Evolutionary conservation across 2,888 invertebrate genomes (phyloP), one percentile per base, ranked within the genome.

Genomic region (Spodoptera picta): DNA sequence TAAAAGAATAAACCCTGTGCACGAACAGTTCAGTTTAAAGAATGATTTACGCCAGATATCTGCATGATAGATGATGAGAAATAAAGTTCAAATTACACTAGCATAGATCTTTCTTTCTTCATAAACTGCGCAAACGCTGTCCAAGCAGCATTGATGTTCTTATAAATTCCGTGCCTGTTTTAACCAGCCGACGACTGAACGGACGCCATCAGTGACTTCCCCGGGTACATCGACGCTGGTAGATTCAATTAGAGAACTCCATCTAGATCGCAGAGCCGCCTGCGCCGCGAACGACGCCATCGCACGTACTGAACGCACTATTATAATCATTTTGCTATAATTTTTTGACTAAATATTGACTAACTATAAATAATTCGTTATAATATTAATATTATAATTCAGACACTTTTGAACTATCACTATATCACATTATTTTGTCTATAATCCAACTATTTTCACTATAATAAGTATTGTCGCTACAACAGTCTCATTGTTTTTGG

Each of bases 111-210:
- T 24, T 41, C 23, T n/a, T 19, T 14, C 1, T 9, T 1, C 4
- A 41, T 7, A n/a, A 2, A 0, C 44, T 36, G 27, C 41, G 11
- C 47, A 57, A 31, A 31, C 19, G 23, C 46, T 41, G 27, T 55
- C 55, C 58, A 51, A 70, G 46, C 47, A 47, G 51, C 49, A 55
- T 51, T 3, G 12, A 59, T 24, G n/a, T 46, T 7, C 31, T 23
- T 9, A 41, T 41, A 10, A 44, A 46, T 4, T 11, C 76, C 90
- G 80, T 95, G 95, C 97, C 97, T 97, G 97, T 95, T 97, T 97
- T 56, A 97, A 95, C 97, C 97, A 97, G 93, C 97, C 97, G 75
- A 97, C 97, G 84, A 97, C 97, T 80, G 97, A 97, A 76, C 96
- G 95, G 80, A 97, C 96, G 84, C 97, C 96, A 80, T 96, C 97